Conservation (phyloP, 2,113 vertebrate species). For the Atractosteus spatula region DNA sequence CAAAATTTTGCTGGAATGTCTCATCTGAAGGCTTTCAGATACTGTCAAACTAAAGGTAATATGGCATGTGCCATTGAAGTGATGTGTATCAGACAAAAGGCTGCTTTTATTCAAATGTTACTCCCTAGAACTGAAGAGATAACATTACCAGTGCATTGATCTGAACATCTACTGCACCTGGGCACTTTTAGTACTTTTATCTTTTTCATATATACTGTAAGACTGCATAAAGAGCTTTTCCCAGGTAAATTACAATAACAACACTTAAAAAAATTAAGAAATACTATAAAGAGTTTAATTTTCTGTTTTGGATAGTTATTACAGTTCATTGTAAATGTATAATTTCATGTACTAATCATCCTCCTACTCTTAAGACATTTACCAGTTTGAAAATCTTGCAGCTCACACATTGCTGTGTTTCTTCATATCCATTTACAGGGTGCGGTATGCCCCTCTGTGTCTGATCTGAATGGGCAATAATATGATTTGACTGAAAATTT, state of each 20-base stretch:
- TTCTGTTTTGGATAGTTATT: background rate
- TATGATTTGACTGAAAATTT: slow-evolving; percentile 9
- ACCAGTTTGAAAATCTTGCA: background rate
- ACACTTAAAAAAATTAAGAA: background rate
- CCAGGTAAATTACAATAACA: background rate
- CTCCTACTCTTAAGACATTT: background rate
- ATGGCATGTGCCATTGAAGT: no score
- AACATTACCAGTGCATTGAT: no score
- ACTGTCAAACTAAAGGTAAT: no score
- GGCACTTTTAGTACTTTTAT: no score
- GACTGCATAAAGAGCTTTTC: background rate
- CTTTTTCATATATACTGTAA: background rate
- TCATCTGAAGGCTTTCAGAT: no score
- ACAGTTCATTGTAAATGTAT: background rate
- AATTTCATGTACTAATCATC: background rate
- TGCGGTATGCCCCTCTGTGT: slow-evolving; percentile 1
- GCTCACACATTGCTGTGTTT: background rate
- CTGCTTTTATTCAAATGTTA: no score
- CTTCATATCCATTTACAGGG: background rate
- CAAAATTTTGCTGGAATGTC: no score
- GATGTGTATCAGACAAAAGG: no score
- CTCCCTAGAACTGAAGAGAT: no score
- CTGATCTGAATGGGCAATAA: slow-evolving; percentile 2
- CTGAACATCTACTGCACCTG: no score
- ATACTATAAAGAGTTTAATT: background rate